Percentiles rank a stretch among this genome's conserved stretches.
phyloP scores from a whole-genome alignment of 2,797 vertebrate species.

The Anabas testudineus region DNA sequence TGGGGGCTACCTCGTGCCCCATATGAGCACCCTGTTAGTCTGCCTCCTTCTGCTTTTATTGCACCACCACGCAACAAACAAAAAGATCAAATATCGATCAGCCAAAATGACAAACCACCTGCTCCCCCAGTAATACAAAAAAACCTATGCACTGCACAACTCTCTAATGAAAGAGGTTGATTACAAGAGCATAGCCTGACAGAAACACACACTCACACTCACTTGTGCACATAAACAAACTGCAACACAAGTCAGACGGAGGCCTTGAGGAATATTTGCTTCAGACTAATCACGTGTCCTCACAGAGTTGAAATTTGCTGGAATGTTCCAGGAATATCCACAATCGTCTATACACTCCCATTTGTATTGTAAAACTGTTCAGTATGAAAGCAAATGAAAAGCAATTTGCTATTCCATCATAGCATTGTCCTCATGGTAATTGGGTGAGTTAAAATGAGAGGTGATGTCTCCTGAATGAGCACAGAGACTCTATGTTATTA shows the following conservation, averaged over 20 bases:
- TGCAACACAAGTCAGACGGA: slow-evolving; percentile 16
- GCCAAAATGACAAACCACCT: slow-evolving; percentile 69
- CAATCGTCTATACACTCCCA: slow-evolving; percentile 5
- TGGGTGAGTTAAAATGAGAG: slow-evolving; percentile 7
- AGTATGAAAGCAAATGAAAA: slow-evolving; percentile 24
- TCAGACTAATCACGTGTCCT: slow-evolving; percentile 30
- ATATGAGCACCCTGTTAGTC: slow-evolving; percentile 50
- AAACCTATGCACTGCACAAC: slow-evolving; percentile 38
- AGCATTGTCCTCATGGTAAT: slow-evolving; percentile 9
- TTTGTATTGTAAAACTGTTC: slow-evolving; percentile 2
- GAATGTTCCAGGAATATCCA: not conserved
- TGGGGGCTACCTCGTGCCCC: slow-evolving; percentile 37
- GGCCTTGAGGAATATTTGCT: slow-evolving; percentile 20
- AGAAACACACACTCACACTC: slow-evolving; percentile 1
- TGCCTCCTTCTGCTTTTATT: slow-evolving; percentile 52
- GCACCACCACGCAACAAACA: slow-evolving; percentile 56
- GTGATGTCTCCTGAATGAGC: slow-evolving; percentile 8
- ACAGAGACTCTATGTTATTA: slow-evolving; percentile 5
- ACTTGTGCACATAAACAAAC: slow-evolving; percentile 23
- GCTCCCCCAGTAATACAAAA: slow-evolving; percentile 55
- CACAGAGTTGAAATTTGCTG: slow-evolving; percentile 20
- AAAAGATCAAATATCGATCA: slow-evolving; percentile 80
- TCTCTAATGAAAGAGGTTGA: slow-evolving; percentile 57
- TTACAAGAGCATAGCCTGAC: slow-evolving; percentile 42
- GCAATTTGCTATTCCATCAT: slow-evolving; percentile 7